Percentiles rank a stretch among this genome's conserved stretches.
phyloP scores from a whole-genome alignment of 1,140 invertebrate genomes.

The Drosophila kanapiae region DNA sequence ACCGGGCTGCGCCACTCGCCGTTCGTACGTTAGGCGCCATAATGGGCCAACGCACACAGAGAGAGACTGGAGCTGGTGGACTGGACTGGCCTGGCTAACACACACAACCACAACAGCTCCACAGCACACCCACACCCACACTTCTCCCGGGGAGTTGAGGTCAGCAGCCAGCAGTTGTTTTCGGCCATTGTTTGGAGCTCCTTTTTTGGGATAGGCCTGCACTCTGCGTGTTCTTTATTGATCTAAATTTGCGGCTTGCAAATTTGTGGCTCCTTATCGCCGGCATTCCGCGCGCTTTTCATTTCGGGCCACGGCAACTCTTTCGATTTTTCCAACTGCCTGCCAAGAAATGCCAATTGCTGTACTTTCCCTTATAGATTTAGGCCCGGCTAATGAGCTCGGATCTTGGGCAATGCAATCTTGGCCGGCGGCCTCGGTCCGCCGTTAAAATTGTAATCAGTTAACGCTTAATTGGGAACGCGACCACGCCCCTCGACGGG shows the following conservation, averaged over 20 bases:
- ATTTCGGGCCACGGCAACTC: constrained; percentile 19
- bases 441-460: constrained; percentile 73
- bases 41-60: constrained; percentile 63
- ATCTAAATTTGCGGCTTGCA: constrained; percentile 72
- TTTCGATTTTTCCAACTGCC: not conserved
- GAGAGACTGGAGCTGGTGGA: not conserved
- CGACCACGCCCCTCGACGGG: constrained; percentile 49
- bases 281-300: constrained; percentile 42
- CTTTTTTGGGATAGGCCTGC: constrained; percentile 56
- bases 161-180: constrained; percentile 58
- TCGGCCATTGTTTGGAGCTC: constrained; percentile 41
- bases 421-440: constrained; percentile 44
- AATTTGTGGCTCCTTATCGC: constrained; percentile 62
- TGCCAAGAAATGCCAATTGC: constrained; percentile 45
- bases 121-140: constrained; percentile 10
- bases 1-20: constrained; percentile 28
- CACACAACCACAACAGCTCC: constrained; percentile 31
- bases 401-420: constrained; percentile 60
- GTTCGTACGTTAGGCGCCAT: constrained; percentile 75
- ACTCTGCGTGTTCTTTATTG: constrained; percentile 67
- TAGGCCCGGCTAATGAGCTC: constrained; percentile 65
- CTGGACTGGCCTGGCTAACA: constrained; percentile 17
- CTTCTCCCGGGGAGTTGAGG: constrained; percentile 47
- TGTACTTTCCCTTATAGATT: constrained; percentile 60
- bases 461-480: constrained; percentile 76